Evolutionary conservation across 2,113 vertebrate genomes (phyloP), one percentile per base, ranked within the genome.

Genomic region (Eudorcas thomsonii): DNA sequence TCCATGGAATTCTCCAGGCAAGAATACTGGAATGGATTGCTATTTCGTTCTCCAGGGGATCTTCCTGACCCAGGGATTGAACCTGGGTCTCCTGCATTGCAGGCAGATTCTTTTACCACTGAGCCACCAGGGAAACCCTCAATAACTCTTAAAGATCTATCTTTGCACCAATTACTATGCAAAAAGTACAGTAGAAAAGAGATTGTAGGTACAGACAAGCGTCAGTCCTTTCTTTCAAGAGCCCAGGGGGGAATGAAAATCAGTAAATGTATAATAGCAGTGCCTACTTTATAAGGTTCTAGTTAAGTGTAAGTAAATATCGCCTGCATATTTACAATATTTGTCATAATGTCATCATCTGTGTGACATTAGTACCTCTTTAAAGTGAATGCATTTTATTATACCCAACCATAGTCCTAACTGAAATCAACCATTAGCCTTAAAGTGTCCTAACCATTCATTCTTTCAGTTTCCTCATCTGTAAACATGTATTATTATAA

Each of bases 401-500:
- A 94, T 78, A 81, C 14, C 15, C 16, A 94, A 9, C 28, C 36
- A 17, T 90, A 64, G 16, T 80, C 11, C 36, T 91, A 91, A 87
- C 36, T 28, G 6, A 94, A n/a, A 78, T 91, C 55, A 54, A 11
- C 54, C 50, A 12, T 45, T 90, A n/a, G 13, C 87, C 25, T 86
- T 88, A 25, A 57, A 80, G 82, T 55, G 7, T 25, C 16, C 33
- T 78, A 59, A 77, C 13, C 7, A 83, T 92, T 91, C n/a, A 81
- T 94, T 95, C 30, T 78, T 92, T 92, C 5, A 82, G 52, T 87
- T 86, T 95, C 21, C 80, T 97, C n/a, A 54, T 91, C 36, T 89
- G 4, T 43, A 90, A 97, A 74, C 26, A 67, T 91, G 9, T 25
- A 59, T 84, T 48, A 43, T 52, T 86, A 78, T 84, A 84, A 90